A percentile compares a stretch with the other conserved stretches of the same genome.
Conservation (phyloP, 2,113 vertebrate genomes). For the Myrmecobius fasciatus region DNA sequence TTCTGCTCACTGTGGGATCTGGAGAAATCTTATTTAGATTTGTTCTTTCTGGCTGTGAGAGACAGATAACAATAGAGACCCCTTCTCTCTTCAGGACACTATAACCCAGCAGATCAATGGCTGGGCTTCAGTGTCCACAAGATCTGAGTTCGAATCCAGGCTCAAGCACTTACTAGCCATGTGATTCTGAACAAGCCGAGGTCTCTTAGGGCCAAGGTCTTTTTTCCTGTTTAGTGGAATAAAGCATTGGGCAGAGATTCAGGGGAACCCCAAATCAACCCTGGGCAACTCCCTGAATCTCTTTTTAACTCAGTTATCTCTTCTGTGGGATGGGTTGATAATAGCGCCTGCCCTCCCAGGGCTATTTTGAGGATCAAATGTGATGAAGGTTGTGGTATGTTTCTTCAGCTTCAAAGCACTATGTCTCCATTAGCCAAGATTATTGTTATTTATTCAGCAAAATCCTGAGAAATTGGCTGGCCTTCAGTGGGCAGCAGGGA, state of each 20-base stretch:
- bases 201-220: neutral
- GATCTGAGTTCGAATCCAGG: neutral
- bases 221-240: neutral
- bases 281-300: neutral
- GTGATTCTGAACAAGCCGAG: neutral
- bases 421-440: neutral
- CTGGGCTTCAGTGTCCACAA: neutral
- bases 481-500: neutral
- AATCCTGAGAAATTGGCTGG: neutral
- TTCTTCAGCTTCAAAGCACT: neutral
- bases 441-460: neutral
- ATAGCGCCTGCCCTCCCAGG: neutral
- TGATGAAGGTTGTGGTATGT: neutral
- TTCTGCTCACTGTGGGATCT: neutral
- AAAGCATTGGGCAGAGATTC: neutral
- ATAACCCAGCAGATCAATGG: too few species aligned
- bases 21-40: neutral
- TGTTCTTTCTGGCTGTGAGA: neutral
- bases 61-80: neutral
- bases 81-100: too few species aligned
- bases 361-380: neutral
- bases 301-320: neutral
- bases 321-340: neutral
- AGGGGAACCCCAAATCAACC: neutral
- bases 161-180: neutral